Percentiles rank a stretch among this genome's conserved stretches.
These are phyloP conservation scores for Pseudachorutes palmiensis DNA, from an alignment of 1,140 invertebrate species.

Conservation along the genomic window DNA sequence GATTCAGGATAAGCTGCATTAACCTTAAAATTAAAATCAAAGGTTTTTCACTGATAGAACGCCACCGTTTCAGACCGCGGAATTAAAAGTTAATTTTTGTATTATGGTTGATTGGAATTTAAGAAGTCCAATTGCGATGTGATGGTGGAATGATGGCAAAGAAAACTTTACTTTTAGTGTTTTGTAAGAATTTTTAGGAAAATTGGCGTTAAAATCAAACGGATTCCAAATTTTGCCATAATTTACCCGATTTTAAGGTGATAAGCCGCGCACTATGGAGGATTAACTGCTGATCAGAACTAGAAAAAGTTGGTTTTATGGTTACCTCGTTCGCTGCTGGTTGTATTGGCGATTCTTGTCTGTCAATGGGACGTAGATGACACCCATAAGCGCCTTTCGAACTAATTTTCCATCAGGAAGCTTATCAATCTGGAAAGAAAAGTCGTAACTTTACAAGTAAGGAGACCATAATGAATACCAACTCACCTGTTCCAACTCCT, in stretches of 20 bases:
- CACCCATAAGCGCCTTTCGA: slow-evolving; percentile 80
- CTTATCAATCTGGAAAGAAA: slow-evolving; percentile 57
- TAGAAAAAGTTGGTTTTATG: neutral
- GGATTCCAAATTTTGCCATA: neutral
- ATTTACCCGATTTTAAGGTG: neutral
- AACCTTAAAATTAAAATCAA: no score
- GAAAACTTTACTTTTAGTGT: no score
- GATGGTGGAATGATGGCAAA: no score
- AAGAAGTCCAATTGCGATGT: no score
- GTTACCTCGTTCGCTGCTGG: neutral
- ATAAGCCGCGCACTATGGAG: neutral
- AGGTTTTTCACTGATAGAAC: no score
- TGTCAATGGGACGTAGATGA: slow-evolving; percentile 93
- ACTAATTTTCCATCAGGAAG: slow-evolving; percentile 64
- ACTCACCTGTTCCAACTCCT: slow-evolving; percentile 61
- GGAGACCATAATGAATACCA: neutral
- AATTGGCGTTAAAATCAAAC: no score
- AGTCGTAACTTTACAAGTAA: slow-evolving; percentile 1
- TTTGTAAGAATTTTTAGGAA: no score
- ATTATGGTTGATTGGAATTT: no score
- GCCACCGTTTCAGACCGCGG: no score
- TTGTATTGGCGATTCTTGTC: slow-evolving; percentile 64
- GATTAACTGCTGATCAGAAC: neutral
- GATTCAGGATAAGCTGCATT: no score
- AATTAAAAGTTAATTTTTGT: no score